Evolutionary conservation across 2,113 vertebrate genomes (phyloP).

Genomic region (Centropus bengalensis): DNA sequence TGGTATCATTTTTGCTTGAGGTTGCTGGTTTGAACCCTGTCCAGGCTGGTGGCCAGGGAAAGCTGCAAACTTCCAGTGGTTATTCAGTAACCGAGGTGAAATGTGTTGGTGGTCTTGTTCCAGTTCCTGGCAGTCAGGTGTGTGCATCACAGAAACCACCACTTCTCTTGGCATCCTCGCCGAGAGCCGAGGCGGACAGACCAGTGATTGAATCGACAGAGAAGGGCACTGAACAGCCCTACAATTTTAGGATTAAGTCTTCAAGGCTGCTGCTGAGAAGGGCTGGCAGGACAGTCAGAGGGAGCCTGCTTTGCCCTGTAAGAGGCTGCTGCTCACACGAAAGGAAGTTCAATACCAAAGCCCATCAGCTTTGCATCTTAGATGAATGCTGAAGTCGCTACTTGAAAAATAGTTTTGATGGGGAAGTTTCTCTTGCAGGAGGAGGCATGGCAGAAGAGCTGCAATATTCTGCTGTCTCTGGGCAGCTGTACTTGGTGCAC

Average conservation of each 20-base stretch:
- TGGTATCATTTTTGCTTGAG: neutral
- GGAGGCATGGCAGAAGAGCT: accelerated
- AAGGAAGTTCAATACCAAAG: neutral
- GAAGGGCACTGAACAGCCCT: neutral
- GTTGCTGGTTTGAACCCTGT: neutral
- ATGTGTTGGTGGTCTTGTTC: neutral
- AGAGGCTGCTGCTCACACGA: neutral
- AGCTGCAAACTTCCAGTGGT: neutral
- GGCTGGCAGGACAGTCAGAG: neutral
- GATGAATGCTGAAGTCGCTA: accelerated
- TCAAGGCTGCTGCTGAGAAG: neutral
- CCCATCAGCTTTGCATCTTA: neutral
- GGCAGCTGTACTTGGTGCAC: accelerated
- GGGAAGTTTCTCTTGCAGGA: neutral
- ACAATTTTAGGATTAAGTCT: neutral
- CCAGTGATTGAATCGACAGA: neutral
- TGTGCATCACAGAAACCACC: neutral
- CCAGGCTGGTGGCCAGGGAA: neutral
- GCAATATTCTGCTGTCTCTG: accelerated
- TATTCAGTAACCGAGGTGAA: neutral
- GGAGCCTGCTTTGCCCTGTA: neutral
- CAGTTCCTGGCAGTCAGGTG: neutral
- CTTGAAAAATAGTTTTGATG: neutral
- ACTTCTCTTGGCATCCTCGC: neutral
- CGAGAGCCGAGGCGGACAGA: neutral